Base-by-base conservation (phyloP, 1,140 invertebrate species). In the Ylistrum balloti region DNA sequence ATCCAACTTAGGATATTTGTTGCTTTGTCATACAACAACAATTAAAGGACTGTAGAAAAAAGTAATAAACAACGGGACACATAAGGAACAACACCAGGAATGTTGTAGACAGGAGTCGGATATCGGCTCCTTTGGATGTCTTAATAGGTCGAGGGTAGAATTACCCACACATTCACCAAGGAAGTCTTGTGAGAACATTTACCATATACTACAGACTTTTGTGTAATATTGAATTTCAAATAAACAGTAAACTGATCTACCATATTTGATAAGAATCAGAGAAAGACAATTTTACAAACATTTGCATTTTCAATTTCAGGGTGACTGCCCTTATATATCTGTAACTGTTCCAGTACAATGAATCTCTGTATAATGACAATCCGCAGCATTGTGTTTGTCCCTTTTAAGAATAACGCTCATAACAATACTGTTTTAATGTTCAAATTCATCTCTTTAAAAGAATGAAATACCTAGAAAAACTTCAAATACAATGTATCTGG, bases 291-390 rank as follows among this genome's bases (percentile, higher is more conserved):
- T n/a, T 74, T 74, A 74, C 56, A 74, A 28, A 17, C 22, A 74
- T 74, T 74, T 74, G 56, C 56, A 74, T 74, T 74, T 74, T 74
- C 56, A 74, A 74, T 74, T 74, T 74, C 56, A 74, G 56, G 56
- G 56, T 74, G 56, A 74, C 56, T 74, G n/a, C 56, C 56, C 56
- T n/a, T 74, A 74, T 74, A 74, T 28, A 7, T 20, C 22, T 74
- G 28, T 74, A 74, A 74, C n/a, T 74, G 56, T 28, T 74, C 56
- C 56, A 74, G 56, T 74, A 9, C 3, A 74, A 74, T 48, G 2
- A 2, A 3, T 9, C 20, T 20, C 3, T 2, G 1, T 48, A 48
- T 22, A 48, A 20, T 13, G 11, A 20, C 45, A 48, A 48, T 10
- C 3, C 13, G 3, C 20, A 48, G 45, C 13, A 20, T 74, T n/a